A percentile compares a stretch with the other conserved stretches of the same genome.
Evolutionary conservation across 2,797 vertebrate genomes (phyloP).

Genomic region (Carduelis carduelis): DNA sequence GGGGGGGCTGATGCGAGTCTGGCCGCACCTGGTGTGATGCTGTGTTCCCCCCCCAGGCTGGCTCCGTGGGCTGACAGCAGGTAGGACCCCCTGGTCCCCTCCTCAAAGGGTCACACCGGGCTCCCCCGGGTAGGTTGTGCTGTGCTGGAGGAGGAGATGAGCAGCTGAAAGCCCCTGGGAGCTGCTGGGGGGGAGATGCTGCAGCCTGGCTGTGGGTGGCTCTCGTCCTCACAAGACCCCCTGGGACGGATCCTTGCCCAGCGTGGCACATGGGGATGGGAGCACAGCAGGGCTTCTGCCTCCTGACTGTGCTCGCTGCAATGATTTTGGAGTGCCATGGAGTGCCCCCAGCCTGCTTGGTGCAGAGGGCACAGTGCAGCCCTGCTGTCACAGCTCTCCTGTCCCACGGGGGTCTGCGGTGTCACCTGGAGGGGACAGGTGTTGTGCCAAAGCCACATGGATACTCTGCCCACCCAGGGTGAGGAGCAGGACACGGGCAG

Average conservation of each 20-base stretch:
- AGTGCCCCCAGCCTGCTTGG: background rate
- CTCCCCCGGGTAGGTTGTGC: background rate
- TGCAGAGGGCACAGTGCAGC: background rate
- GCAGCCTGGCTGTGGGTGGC: background rate
- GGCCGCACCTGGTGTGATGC: background rate
- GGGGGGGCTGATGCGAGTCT: background rate
- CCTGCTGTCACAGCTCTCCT: background rate
- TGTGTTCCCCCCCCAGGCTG: background rate
- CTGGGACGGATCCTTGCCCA: rapidly evolving
- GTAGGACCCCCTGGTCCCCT: background rate
- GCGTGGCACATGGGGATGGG: rapidly evolving
- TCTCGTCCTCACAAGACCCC: background rate
- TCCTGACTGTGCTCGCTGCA: background rate
- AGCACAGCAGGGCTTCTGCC: background rate
- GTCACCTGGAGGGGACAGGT: background rate
- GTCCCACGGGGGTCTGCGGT: background rate
- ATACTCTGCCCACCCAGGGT: background rate
- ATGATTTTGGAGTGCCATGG: rapidly evolving
- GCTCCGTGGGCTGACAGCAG: rapidly evolving
- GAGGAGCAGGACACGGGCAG: background rate
- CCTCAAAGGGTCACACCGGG: background rate
- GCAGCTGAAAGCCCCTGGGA: background rate
- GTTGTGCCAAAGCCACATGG: background rate
- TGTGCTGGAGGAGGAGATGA: background rate
- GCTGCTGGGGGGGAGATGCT: background rate